Base-by-base conservation (phyloP, 2,888 invertebrate species). In the Tetragnatha montana region DNA sequence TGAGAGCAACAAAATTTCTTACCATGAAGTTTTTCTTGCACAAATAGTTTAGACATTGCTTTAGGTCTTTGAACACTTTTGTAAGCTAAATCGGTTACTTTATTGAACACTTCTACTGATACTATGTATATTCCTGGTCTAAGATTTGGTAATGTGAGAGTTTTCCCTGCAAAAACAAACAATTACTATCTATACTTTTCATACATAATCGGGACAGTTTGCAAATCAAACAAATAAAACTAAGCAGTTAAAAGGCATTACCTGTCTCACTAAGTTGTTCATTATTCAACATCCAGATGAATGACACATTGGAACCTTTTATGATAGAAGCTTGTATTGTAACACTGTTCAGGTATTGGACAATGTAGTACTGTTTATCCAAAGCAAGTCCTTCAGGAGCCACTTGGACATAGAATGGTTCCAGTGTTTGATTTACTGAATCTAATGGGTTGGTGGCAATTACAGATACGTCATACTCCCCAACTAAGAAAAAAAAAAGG, bases 231-330 rank as follows among this genome's bases (percentile, higher is more conserved):
- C 35, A 60, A 60, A 60, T 60, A 14, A 1, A 60, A 60, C 12
- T 60, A 14, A 60, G 60, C 14, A 60, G 8, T 51, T 12, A 60
- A 4, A 60, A 60, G 60, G 6, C 14, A 60, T 22, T 51, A 91
- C 91, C 87, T 73, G 81, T 21, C 17, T 84, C 87, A 8, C 91
- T 87, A 6, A 92, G 73, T 51, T 92, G 92, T 14, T 92, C 92
- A 78, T 92, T 92, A 89, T 93, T 93, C 82, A 93, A 91, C 75
- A 92, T 92, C 93, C 93, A 93, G 87, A 92, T 92, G 90, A 92
- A 93, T 8, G 93, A 92, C 8, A 93, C 92, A 91, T 93, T 92
- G 0, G 93, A 92, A 19, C 93, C 93, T 8, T 91, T 82, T 0
- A 73, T 76, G 6, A 92, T 87, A 17, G 88, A 89, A 0, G 92